Evolutionary conservation across 2,113 vertebrate genomes (phyloP).

Genomic region (Neolamprologus fasciatus): DNA sequence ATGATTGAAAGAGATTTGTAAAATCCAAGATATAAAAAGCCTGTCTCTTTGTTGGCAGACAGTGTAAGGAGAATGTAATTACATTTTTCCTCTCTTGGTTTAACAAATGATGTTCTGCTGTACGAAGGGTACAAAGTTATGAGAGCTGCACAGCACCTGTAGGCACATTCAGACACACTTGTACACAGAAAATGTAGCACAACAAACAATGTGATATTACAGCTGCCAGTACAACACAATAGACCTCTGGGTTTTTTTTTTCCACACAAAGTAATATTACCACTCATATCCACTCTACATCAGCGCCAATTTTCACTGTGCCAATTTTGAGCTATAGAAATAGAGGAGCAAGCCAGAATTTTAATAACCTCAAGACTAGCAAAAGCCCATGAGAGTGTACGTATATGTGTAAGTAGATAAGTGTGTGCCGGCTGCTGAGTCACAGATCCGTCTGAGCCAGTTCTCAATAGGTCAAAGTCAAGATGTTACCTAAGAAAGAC

Average conservation of each 20-base stretch:
- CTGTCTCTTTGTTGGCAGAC: slow-evolving; percentile 41
- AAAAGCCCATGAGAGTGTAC: background rate
- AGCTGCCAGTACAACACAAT: background rate
- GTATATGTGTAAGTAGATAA: background rate
- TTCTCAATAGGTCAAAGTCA: slow-evolving; percentile 18
- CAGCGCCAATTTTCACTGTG: slow-evolving; percentile 13
- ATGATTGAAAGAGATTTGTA: slow-evolving; percentile 58
- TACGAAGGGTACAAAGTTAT: slow-evolving; percentile 19
- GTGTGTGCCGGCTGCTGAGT: slow-evolving; percentile 25
- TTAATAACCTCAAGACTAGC: background rate
- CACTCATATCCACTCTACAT: slow-evolving; percentile 17
- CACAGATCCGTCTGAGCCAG: slow-evolving; percentile 19
- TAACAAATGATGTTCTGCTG: slow-evolving; percentile 40
- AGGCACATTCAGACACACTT: slow-evolving; percentile 1
- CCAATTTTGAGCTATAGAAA: slow-evolving; percentile 8
- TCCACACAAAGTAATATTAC: slow-evolving; percentile 38
- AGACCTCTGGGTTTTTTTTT: background rate
- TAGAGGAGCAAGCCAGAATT: slow-evolving; percentile 12
- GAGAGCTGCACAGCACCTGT: slow-evolving; percentile 14
- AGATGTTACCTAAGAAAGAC: background rate
- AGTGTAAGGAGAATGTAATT: slow-evolving; percentile 42
- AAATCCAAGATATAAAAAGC: slow-evolving; percentile 52
- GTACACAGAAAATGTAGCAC: background rate
- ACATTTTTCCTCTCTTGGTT: slow-evolving; percentile 48
- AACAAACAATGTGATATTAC: slow-evolving; percentile 40